Percentiles rank a stretch among this genome's conserved stretches.
Evolutionary conservation across 1,140 invertebrate species (phyloP).

Genomic region (Lucilia sericata): DNA sequence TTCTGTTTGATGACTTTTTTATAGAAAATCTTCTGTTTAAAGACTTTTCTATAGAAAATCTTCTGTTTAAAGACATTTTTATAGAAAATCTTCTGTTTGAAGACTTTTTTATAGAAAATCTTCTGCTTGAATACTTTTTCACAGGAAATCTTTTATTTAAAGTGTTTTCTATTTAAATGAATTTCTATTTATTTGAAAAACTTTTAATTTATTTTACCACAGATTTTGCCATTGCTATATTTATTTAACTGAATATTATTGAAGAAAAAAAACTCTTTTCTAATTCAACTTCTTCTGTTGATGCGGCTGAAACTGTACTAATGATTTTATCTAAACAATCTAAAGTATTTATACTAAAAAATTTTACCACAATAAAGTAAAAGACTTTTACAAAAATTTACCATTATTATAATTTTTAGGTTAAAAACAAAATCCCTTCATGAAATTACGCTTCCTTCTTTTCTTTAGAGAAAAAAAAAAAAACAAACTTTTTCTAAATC

Average conservation of each 20-base stretch:
- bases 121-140: no score
- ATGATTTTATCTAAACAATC: not conserved
- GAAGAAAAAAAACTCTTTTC: not conserved
- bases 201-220: not conserved
- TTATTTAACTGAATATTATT: not conserved
- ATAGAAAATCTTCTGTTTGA: no score
- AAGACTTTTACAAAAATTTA: not conserved
- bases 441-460: not conserved
- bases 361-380: not conserved
- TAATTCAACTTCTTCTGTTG: not conserved
- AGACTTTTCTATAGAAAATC: no score
- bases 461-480: not conserved
- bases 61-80: no score
- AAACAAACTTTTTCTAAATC: not conserved
- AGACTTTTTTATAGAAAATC: no score
- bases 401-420: not conserved
- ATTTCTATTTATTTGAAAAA: no score
- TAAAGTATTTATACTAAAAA: not conserved
- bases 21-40: no score
- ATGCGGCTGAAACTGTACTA: not conserved
- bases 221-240: slow-evolving; percentile 3
- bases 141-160: no score
- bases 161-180: no score
- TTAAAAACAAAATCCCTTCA: slow-evolving; percentile 20
- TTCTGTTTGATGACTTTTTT: no score